Conservation (phyloP, 2,113 vertebrate species). For the Pleuronectes platessa region DNA sequence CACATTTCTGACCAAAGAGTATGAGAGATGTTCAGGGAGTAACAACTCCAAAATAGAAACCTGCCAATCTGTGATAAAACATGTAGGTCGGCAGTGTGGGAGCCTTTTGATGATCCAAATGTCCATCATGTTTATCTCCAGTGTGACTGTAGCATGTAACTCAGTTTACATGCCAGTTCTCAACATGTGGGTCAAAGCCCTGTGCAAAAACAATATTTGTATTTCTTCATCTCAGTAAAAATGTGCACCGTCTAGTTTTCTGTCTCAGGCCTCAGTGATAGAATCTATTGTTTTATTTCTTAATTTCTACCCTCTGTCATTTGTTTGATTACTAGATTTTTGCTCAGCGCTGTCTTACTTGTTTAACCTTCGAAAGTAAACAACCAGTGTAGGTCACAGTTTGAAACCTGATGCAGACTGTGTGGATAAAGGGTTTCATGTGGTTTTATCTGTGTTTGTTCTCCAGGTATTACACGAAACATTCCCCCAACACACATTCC, state of each 20-base stretch:
- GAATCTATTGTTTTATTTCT: background rate
- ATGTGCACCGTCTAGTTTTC: too few relatives aligned
- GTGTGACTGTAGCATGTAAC: background rate
- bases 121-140: background rate
- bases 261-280: background rate
- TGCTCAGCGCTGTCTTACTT: background rate
- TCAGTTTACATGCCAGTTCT: background rate
- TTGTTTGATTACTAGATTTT: background rate
- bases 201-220: background rate
- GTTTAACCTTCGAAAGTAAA: background rate
- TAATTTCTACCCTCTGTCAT: background rate
- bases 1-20: background rate
- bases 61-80: background rate
- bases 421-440: constrained; percentile 19
- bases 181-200: too few relatives aligned
- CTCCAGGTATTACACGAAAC: constrained; percentile 89
- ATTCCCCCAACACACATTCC: constrained; percentile 92
- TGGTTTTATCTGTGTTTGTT: constrained; percentile 56
- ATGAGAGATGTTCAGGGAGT: background rate
- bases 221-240: background rate
- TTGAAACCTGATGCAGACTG: background rate
- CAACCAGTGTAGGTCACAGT: background rate
- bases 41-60: background rate
- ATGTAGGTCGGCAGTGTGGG: background rate
- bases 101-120: background rate